Conservation (phyloP, 2,113 vertebrate species). For the Colius striatus region DNA sequence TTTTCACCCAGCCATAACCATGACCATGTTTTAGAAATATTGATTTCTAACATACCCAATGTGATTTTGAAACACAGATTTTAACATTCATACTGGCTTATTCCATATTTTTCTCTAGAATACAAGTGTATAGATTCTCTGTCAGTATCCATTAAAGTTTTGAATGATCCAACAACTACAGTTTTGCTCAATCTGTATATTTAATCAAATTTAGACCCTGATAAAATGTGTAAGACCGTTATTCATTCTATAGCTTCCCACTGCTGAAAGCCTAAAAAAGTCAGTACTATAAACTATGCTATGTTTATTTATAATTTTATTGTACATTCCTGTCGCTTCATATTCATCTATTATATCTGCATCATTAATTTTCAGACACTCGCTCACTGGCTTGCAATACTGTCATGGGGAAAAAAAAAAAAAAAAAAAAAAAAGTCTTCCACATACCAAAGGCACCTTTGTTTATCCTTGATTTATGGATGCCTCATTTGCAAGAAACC, state of each 20-base stretch:
- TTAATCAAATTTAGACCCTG: neutral
- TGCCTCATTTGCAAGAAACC: neutral
- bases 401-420: neutral
- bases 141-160: neutral
- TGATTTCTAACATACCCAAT: neutral
- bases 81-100: neutral
- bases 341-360: neutral
- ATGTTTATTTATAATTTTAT: neutral
- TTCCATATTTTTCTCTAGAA: neutral
- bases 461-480: neutral
- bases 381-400: neutral
- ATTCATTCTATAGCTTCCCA: neutral
- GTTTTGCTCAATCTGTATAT: neutral
- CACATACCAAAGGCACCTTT: neutral
- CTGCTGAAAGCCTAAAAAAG: neutral
- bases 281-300: neutral
- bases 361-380: slow-evolving; percentile 19
- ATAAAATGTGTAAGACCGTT: no score
- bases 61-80: neutral
- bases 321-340: neutral
- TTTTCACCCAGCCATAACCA: neutral
- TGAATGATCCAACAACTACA: neutral
- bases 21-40: neutral
- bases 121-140: neutral
- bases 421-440: neutral